phyloP scores from a whole-genome alignment of 2,888 invertebrate species.

The Drosophila glabriapex region DNA sequence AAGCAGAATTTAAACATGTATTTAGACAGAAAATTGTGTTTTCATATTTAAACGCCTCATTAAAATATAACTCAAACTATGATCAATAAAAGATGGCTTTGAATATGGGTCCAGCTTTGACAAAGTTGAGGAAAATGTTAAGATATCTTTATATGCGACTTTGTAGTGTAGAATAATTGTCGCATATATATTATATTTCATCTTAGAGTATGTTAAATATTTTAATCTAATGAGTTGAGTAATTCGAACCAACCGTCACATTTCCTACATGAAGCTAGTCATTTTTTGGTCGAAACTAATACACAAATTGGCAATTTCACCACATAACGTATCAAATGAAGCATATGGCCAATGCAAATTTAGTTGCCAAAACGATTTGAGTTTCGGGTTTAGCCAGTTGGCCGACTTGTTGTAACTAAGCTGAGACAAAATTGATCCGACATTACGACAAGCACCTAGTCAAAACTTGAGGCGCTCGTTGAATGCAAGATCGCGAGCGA shows the following conservation, averaged over 20 bases:
- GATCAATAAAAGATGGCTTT: neutral
- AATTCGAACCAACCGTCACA: slow-evolving; percentile 41
- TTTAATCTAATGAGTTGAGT: slow-evolving; percentile 47
- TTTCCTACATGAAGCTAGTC: slow-evolving; percentile 40
- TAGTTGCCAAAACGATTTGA: slow-evolving; percentile 58
- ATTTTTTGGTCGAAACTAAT: slow-evolving; percentile 42
- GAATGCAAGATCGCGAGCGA: slow-evolving; percentile 14
- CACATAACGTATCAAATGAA: slow-evolving; percentile 37
- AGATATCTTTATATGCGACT: neutral
- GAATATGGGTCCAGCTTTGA: neutral
- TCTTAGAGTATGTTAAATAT: slow-evolving; percentile 29
- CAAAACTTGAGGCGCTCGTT: slow-evolving; percentile 18
- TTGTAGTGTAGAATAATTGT: neutral
- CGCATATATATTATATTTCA: neutral
- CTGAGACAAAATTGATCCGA: slow-evolving; percentile 72
- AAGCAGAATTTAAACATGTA: neutral
- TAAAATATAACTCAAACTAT: neutral
- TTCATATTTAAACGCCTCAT: neutral
- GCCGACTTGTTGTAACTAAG: slow-evolving; percentile 45
- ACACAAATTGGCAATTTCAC: slow-evolving; percentile 56
- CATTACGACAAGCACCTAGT: slow-evolving; percentile 59
- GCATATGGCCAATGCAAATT: slow-evolving; percentile 64
- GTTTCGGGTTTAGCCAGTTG: slow-evolving; percentile 68
- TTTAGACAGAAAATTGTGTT: neutral
- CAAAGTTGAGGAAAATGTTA: neutral